phyloP scores from a whole-genome alignment of 2,797 vertebrate species.

The Schizothorax lantsangensis region DNA sequence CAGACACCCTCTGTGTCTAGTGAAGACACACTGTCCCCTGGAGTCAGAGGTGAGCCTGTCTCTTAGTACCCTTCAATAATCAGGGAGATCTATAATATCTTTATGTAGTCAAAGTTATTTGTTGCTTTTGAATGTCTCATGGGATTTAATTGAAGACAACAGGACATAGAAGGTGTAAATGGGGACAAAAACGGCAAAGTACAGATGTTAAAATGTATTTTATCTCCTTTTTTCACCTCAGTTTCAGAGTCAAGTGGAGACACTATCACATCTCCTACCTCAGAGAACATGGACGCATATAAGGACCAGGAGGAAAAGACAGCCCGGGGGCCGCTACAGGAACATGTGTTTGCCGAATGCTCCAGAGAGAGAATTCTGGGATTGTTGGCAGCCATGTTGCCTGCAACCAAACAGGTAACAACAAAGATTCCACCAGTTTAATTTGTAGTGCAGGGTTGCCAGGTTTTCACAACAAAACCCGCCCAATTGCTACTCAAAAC shows the following conservation, averaged over 20 bases:
- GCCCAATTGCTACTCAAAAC: too few relatives aligned
- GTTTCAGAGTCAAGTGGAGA: slow-evolving; percentile 67
- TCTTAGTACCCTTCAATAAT: not conserved
- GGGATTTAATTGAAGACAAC: not conserved
- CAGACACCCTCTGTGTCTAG: slow-evolving; percentile 78
- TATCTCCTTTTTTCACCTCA: slow-evolving; percentile 22
- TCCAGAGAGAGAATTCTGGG: slow-evolving; percentile 97
- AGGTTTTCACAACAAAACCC: not conserved
- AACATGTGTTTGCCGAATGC: slow-evolving; percentile 95
- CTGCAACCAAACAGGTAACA: slow-evolving; percentile 87
- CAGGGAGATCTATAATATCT: slow-evolving; percentile 1
- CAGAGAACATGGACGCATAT: slow-evolving; percentile 61
- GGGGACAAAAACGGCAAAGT: not conserved
- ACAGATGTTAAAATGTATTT: not conserved
- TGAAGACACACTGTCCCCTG: slow-evolving; percentile 77
- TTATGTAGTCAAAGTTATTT: not conserved
- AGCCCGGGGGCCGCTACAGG: slow-evolving; percentile 82
- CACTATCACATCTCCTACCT: slow-evolving; percentile 69
- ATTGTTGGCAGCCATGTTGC: slow-evolving; percentile 94
- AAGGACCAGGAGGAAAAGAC: slow-evolving; percentile 79
- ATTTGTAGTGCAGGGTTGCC: not conserved
- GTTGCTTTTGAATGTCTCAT: not conserved
- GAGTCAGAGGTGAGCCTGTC: slow-evolving; percentile 69
- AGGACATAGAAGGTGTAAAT: not conserved
- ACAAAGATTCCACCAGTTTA: not conserved